phyloP scores from a whole-genome alignment of 1,140 invertebrate species.

The Papilio glaucus region DNA sequence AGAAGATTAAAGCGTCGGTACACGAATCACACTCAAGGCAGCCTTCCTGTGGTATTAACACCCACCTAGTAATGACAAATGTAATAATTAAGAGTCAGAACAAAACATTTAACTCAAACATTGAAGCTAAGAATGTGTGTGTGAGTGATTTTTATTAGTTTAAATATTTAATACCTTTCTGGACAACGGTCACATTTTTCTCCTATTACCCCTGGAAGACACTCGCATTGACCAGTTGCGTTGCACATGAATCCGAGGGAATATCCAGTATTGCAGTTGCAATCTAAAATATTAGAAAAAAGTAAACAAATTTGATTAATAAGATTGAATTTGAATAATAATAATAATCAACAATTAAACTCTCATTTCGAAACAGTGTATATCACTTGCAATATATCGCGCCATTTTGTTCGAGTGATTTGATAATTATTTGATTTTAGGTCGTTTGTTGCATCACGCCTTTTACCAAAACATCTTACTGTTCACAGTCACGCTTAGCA shows the following conservation, averaged over 20 bases:
- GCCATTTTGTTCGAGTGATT: too few relatives aligned
- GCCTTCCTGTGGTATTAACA: slow-evolving; percentile 87
- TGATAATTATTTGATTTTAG: too few relatives aligned
- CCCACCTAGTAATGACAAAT: slow-evolving; percentile 72
- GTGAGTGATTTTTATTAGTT: too few relatives aligned
- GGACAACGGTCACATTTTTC: slow-evolving; percentile 98
- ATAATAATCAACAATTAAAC: too few relatives aligned
- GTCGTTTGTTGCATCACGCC: too few relatives aligned
- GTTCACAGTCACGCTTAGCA: too few relatives aligned
- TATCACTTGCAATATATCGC: too few relatives aligned
- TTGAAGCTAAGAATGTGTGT: too few relatives aligned
- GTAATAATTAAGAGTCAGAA: slow-evolving; percentile 14
- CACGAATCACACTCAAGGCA: slow-evolving; percentile 95
- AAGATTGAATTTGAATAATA: too few relatives aligned
- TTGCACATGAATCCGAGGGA: slow-evolving; percentile 96
- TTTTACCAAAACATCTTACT: too few relatives aligned
- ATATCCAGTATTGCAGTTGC: slow-evolving; percentile 94
- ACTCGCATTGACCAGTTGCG: slow-evolving; percentile 96
- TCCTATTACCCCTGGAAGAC: slow-evolving; percentile 97
- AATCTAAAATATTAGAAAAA: slow-evolving; percentile 83
- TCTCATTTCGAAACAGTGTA: too few relatives aligned
- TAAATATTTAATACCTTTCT: slow-evolving; percentile 86
- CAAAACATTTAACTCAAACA: not conserved
- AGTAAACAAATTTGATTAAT: slow-evolving; percentile 1
- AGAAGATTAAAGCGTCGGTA: slow-evolving; percentile 93